Base-by-base conservation (phyloP, 2,113 vertebrate species). In the Australoheros scitulus region DNA sequence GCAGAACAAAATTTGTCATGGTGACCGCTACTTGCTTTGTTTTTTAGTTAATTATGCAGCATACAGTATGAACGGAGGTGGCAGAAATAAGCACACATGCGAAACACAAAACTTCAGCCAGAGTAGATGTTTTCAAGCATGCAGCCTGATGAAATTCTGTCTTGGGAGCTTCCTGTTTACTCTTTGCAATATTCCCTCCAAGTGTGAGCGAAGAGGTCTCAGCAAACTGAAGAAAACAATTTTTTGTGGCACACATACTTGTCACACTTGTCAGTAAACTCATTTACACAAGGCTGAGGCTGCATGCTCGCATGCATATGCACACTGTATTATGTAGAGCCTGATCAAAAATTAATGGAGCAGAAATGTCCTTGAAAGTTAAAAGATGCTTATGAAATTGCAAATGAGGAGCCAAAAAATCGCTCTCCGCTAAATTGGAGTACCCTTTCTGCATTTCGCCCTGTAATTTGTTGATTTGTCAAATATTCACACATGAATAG, bases 301-400 rank as follows among this genome's bases (percentile, higher is more conserved):
- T 26, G 50, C 72, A 22, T 18, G 26, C 58, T 26, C 78, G 26
- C 76, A 87, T 89, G 61, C 87, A 90, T 82, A 88, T 89, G 82
- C 84, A 76, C 64, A 3, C 63, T 78, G 81, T 55, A 80, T 90
- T 87, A 85, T 77, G 79, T 81, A 70, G 56, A 43, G 85, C 55
- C 61, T 63, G 89, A 89, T 85, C 65, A 88, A 89, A 90, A 89
- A 77, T 84, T 79, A 78, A 91, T 85, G 81, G 85, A 84, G 87
- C 87, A 87, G 82, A 93, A 91, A 94, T 89, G 89, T 91, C 90
- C 89, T 86, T 91, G 90, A 92, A 91, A 85, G 87, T 82, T 76
- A 80, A 89, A 88, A 88, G 87, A 89, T 79, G 79, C 58, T 58
- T 74, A 74, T 83, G 85, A 92, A 91, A 87, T 87, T 80, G 58